Evolutionary conservation across 2,888 invertebrate genomes (phyloP), one percentile per base, ranked within the genome.

Genomic region (Drosophila gaucha): DNA sequence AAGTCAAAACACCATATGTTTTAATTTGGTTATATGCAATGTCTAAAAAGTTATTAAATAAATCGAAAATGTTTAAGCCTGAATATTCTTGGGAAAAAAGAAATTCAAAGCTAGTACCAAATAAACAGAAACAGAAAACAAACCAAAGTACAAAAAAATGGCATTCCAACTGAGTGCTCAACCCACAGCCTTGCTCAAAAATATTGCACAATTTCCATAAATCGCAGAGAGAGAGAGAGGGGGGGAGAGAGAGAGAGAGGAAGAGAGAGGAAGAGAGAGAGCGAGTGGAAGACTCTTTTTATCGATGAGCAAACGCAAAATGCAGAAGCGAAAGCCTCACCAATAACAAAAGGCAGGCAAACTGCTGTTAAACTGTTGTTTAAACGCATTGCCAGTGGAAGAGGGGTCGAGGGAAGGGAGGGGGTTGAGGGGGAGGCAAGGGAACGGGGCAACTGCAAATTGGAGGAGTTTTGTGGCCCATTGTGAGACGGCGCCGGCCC

Each of bases 351-450:
- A 79, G 84, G 77, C 80, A 43, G 74, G 72, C 77, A 84, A 84
- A 86, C 88, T 86, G 77, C 84, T 79, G 83, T 84, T 84, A 84
- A 84, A 84, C 83, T 82, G 83, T 88, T 86, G 83, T 86, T 86
- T 83, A 84, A 84, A 83, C 88, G 86, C 79, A 87, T 82, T 86
- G 79, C 30, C 55, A 58, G 41, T 31, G 28, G 43, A 24, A 0
- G 28, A 3, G 2, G 44, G 33, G 22, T 31, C 30, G 14, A 10
- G 46, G 31, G 28, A 2, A 9, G n/a, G 18, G 26, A 12, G 36
- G 12, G 6, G 9, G n/a, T n/a, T n/a, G 35, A 12, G 20, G 10
- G n/a, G 6, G 6, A 0, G 8, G 6, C 16, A 2, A 2, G 31
- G 38, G 4, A 2, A n/a, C n/a, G 55, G 20, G 28, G 56, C 16